Evolutionary conservation across 2,113 vertebrate species (phyloP), one percentile per base, ranked within the genome.

Genomic region (Corvus moneduloides): DNA sequence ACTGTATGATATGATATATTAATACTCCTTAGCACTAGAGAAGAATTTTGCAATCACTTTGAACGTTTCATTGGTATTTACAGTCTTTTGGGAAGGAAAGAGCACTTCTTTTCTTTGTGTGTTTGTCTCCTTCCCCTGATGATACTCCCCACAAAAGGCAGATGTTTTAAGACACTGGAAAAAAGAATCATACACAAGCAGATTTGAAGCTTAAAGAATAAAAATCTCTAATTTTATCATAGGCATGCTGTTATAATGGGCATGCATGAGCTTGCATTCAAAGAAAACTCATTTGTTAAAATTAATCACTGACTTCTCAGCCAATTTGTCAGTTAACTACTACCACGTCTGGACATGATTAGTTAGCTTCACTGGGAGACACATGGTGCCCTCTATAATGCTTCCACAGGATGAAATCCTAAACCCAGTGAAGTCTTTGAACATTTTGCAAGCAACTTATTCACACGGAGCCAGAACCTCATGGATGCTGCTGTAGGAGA

Each of bases 271-370:
- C 52, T 63, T 86, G 49, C 35, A 71, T 71, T 86, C 18, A 92
- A 80, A 90, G 85, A 94, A 90, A 96, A 68, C 32, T 86, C 67
- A 71, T 80, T 91, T 72, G 61, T 88, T 93, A 94, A 94, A 97
- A 95, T 81, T 95, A 92, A 92, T 71, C 75, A 90, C 22, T 14
- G 20, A 84, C 59, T 93, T 89, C 67, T 95, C 76, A 52, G 44
- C 21, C 68, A 72, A 81, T 89, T 63, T 93, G 83, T 92, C 83
- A 71, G 43, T 52, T 77, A 74, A 90, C 72, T 77, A 52, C 56
- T 28, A 73, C 71, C 64, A 74, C 39, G 51, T n/a, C 78, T 86
- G 73, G 67, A 67, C 55, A 67, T 6, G 55, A 94, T 81, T 48
- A 90, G 51, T 78, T 59, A 81, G 52, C 41, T 72, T 90, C 68